Evolutionary conservation across 2,888 invertebrate species (phyloP), one percentile per base, ranked within the genome.

Genomic region (Psococerastis gibbosa): DNA sequence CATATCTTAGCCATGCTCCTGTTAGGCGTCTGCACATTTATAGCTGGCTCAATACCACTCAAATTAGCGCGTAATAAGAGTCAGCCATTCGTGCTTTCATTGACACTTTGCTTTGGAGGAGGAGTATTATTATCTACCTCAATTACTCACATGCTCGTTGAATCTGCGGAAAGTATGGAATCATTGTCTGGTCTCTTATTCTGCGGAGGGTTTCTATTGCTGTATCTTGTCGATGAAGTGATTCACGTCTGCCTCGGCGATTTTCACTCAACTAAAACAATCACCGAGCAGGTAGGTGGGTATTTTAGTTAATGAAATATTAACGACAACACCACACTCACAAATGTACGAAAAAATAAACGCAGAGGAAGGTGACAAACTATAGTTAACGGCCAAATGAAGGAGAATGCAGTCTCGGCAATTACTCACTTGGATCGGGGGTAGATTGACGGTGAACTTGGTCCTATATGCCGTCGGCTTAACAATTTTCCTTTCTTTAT

Each of bases 111-210:
- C 55, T 82, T 81, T 53, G 85, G 85, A 2, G 83, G 78, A 4
- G 85, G 85, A 1, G 78, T 85, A 17, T 65, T 85, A 3, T 60
- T 85, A 3, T 74, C 81, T 1, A 85, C 85, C 1, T 72, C 82
- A 1, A 51, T 83, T 23, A 67, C 80, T 15, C 85, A 85, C 60
- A 80, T 85, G 66, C 61, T 85, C 3, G 82, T 82, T n/a, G 84
- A 85, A 65, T 74, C 78, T 11, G 66, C 78, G 43, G 69, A 72
- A 47, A 61, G 63, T 45, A 57, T 75, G 38, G 67, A 69, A 1
- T 57, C 68, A 32, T 68, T 71, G 50, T 69, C 76, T 0, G 81
- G 81, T 56, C 56, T 80, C 1, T 60, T 73, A 20, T 64, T 80
- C 41, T 77, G 78, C 47, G 56, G 63, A 2, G 82, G 82, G 1